Evolutionary conservation across 2,888 invertebrate species (phyloP), one percentile per base, ranked within the genome.

Genomic region (Phymatocera aterrima): DNA sequence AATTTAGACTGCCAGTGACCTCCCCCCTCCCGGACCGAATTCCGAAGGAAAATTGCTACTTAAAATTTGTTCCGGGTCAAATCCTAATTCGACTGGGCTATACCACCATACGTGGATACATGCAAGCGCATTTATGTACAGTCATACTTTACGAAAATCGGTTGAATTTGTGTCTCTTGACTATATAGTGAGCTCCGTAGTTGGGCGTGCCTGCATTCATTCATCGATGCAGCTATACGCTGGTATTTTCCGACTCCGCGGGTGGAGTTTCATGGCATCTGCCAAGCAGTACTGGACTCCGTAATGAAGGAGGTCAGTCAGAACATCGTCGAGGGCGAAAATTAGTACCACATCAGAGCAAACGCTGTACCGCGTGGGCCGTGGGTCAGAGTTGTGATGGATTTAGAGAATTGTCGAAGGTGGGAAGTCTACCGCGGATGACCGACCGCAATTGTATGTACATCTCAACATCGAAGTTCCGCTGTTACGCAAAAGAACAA

Each of bases 301-400:
- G 18, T n/a, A 18, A 34, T 18, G 28, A 28, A 28, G 68, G 40
- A 28, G 54, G 54, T 10, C 43, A 64, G 8, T 18, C 37, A 68
- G 65, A 65, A 68, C 34, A n/a, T 37, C 61, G 46, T 68, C 43
- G 68, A 46, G 68, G n/a, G 68, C 68, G 24, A 68, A 46, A 68
- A 46, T 68, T 68, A 21, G 40, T 68, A 68, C 68, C 43, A 46
- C 68, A 46, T 68, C 28, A 68, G 46, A 24, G 68, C 68, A n/a
- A 46, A 21, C 15, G 43, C n/a, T 31, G 61, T 43, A 24, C 24
- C 43, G 46, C 24, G 40, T 28, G 46, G 68, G 68, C 46, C 68
- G 68, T 68, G 46, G 68, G 68, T 68, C 68, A 46, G 68, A 43
- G 46, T 68, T 46, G 68, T 46, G 37, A 37, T 18, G 61, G n/a